Percentiles rank a stretch among this genome's conserved stretches.
Evolutionary conservation across 2,113 vertebrate species (phyloP).

Genomic region (Corythornis vintsioides): DNA sequence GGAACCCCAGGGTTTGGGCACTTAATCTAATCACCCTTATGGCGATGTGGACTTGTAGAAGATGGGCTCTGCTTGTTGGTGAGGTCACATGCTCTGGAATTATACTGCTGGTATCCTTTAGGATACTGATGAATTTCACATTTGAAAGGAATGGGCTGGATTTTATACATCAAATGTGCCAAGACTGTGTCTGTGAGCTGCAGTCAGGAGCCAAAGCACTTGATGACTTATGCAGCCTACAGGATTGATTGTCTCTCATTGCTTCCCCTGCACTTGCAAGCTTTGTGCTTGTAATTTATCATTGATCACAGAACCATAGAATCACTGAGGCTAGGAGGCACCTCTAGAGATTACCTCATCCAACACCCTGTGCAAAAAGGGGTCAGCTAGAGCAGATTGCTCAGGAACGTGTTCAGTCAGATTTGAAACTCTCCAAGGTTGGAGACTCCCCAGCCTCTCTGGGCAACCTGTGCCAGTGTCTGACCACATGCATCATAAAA

Average conservation of each 20-base stretch:
- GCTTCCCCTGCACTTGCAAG: neutral
- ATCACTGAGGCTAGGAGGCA: neutral
- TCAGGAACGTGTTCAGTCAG: neutral
- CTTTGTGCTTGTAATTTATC: neutral
- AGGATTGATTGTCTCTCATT: neutral
- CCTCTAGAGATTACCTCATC: neutral
- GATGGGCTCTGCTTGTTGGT: neutral
- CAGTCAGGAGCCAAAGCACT: constrained; percentile 9
- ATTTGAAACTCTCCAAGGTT: neutral
- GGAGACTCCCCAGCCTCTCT: neutral
- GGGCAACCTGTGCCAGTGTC: neutral
- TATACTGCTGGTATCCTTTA: neutral
- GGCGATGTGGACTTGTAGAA: neutral
- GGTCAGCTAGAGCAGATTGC: neutral
- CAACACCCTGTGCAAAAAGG: neutral
- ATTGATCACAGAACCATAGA: neutral
- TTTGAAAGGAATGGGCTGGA: neutral
- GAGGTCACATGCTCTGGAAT: neutral
- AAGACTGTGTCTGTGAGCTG: neutral
- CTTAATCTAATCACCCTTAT: neutral
- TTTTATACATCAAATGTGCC: constrained; percentile 45
- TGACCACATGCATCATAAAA: neutral
- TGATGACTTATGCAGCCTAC: neutral
- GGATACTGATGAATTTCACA: neutral
- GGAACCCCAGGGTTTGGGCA: neutral